Conservation (phyloP, 1,140 invertebrate genomes). For the Aphelinus certus region DNA sequence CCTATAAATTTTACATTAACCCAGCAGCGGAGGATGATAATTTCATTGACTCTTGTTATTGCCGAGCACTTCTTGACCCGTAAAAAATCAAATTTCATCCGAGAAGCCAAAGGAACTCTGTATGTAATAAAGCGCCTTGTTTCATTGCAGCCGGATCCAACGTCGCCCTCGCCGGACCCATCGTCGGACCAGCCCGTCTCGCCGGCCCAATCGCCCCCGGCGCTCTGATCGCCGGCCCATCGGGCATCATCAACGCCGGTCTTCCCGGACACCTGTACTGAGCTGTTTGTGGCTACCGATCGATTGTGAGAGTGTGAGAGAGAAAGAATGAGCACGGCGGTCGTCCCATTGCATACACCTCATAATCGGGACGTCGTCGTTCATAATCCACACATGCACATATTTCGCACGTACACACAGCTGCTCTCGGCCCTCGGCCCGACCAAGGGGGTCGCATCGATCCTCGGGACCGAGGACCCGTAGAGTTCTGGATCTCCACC, state of each 20-base stretch:
- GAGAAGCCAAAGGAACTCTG: too few relatives aligned
- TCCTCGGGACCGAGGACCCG: neutral
- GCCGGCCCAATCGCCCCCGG: constrained; percentile 58
- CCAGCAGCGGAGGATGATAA: too few relatives aligned
- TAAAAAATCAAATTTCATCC: too few relatives aligned
- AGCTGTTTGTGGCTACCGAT: too few relatives aligned
- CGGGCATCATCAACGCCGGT: constrained; percentile 57
- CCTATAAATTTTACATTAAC: too few relatives aligned
- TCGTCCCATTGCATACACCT: neutral
- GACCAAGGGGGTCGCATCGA: too few relatives aligned
- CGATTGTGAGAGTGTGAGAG: neutral
- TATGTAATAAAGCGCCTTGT: too few relatives aligned
- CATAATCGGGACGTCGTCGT: neutral
- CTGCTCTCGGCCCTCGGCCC: too few relatives aligned
- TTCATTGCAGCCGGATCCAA: constrained; percentile 33
- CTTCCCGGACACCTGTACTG: constrained; percentile 35
- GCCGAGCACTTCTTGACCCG: too few relatives aligned
- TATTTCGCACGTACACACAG: too few relatives aligned
- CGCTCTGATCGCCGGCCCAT: constrained; percentile 60
- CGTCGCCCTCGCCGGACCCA: constrained; percentile 56
- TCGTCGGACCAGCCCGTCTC: constrained; percentile 54
- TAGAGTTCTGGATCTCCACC: constrained; percentile 22
- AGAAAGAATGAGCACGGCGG: neutral
- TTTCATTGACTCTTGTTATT: too few relatives aligned
- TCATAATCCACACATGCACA: neutral